A percentile compares a stretch with the other conserved stretches of the same genome.
Conservation (phyloP, 1,140 invertebrate genomes). For the Pygmarrhopalites habei region DNA sequence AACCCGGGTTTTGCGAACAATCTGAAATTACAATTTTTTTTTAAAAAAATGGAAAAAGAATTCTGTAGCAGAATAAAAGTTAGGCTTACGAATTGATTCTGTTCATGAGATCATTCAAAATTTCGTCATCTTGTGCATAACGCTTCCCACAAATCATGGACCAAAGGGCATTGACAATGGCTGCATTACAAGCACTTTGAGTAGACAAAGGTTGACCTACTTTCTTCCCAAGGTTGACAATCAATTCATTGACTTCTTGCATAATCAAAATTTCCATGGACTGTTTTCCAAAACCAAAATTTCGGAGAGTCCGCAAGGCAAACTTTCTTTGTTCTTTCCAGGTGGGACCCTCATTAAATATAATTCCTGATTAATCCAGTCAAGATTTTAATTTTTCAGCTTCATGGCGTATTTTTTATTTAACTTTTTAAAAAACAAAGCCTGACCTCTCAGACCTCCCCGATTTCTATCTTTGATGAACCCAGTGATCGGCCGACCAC, state of each 20-base stretch:
- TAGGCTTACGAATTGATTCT: neutral
- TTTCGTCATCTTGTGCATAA: neutral
- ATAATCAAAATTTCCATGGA: constrained; percentile 16
- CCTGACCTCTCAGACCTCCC: neutral
- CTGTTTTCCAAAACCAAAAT: constrained; percentile 25
- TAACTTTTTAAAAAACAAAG: no score
- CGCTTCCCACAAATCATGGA: constrained; percentile 16
- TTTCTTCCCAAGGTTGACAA: neutral
- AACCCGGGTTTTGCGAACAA: neutral
- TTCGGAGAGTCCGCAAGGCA: constrained; percentile 5
- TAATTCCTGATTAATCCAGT: constrained; percentile 3
- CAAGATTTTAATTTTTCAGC: neutral
- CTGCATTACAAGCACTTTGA: constrained; percentile 12
- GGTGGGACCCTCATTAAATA: constrained; percentile 17
- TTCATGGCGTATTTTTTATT: no score
- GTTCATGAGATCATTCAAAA: constrained; percentile 8
- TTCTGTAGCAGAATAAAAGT: neutral
- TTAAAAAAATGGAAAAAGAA: no score
- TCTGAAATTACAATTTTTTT: no score
- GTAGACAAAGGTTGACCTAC: constrained; percentile 7
- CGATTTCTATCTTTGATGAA: neutral
- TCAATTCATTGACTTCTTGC: constrained; percentile 13
- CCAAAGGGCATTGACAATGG: constrained; percentile 25
- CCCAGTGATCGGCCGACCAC: neutral
- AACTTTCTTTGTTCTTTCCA: constrained; percentile 21